Evolutionary conservation across 53 echinoderm and acorn worm species (phyloP).

Genomic region (Astropecten irregularis): DNA sequence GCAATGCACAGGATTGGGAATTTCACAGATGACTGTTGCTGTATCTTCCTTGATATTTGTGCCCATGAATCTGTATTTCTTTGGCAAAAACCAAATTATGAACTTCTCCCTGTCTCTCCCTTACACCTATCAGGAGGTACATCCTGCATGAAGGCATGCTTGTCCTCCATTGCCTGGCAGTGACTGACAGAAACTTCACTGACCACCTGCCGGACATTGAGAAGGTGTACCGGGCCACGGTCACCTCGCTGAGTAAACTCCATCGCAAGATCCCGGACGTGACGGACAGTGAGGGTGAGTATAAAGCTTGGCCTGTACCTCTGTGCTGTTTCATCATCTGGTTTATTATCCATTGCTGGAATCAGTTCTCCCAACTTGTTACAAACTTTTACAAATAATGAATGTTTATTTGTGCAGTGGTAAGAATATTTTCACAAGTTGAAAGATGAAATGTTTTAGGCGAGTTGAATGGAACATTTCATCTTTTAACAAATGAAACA

Average conservation of each 20-base stretch:
- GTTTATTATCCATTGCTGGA: not conserved
- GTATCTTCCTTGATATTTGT: too few species aligned
- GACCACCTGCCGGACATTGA: slow-evolving; percentile 76
- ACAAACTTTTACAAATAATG: too few species aligned
- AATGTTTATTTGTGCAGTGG: too few species aligned
- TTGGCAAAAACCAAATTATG: too few species aligned
- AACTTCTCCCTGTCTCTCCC: too few species aligned
- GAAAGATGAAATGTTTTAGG: too few species aligned
- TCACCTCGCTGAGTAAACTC: slow-evolving; percentile 63
- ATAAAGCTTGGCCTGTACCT: not conserved
- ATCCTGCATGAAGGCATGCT: slow-evolving; percentile 58
- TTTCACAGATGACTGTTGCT: too few species aligned
- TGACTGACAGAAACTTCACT: slow-evolving; percentile 56
- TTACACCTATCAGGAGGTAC: slow-evolving; percentile 61
- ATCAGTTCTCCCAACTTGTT: not conserved
- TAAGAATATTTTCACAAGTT: too few species aligned
- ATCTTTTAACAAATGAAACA: too few species aligned
- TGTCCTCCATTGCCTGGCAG: slow-evolving; percentile 65
- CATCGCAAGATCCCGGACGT: slow-evolving; percentile 45
- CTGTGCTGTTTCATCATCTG: not conserved
- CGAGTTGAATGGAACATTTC: too few species aligned
- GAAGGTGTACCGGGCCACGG: slow-evolving; percentile 51
- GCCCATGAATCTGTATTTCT: too few species aligned
- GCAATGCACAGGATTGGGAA: too few species aligned
- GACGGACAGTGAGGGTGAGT: slow-evolving; percentile 75